Percentiles rank a stretch among this genome's conserved stretches.
Evolutionary conservation across 2,113 vertebrate species (phyloP).

Genomic region (Dicentrarchus labrax): DNA sequence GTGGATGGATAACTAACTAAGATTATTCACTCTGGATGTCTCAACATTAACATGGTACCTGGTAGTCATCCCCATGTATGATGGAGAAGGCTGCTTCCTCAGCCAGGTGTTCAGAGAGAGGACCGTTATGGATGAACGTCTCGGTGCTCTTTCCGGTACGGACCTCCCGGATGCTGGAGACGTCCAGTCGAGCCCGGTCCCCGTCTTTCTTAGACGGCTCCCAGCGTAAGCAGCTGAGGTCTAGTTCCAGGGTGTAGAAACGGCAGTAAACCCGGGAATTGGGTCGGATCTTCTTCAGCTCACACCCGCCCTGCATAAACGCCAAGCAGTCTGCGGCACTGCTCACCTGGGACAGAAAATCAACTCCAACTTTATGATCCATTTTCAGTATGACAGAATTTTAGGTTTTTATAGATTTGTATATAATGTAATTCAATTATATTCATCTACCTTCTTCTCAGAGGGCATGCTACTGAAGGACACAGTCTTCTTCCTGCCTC

Average conservation of each 20-base stretch:
- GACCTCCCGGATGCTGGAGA: slow-evolving; percentile 93
- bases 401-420: too few relatives aligned
- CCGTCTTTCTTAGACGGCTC: slow-evolving; percentile 98
- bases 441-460: slow-evolving; percentile 89
- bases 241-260: slow-evolving; percentile 94
- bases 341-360: slow-evolving; percentile 85
- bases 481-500: slow-evolving; percentile 95
- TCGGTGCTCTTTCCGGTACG: slow-evolving; percentile 97
- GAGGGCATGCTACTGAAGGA: slow-evolving; percentile 99
- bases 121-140: slow-evolving; percentile 95
- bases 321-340: slow-evolving; percentile 95
- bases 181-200: slow-evolving; percentile 94
- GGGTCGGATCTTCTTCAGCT: slow-evolving; percentile 96
- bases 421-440: not conserved
- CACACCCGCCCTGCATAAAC: slow-evolving; percentile 98
- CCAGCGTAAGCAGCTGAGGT: slow-evolving; percentile 95
- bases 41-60: slow-evolving; percentile 45
- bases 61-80: slow-evolving; percentile 96
- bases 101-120: slow-evolving; percentile 91
- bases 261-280: slow-evolving; percentile 96
- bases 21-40: not conserved
- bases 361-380: not conserved
- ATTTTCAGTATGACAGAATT: not conserved
- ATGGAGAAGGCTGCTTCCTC: slow-evolving; percentile 96
- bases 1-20: not conserved